Base-by-base conservation (phyloP, 2,797 vertebrate genomes). In the Falco biarmicus region DNA sequence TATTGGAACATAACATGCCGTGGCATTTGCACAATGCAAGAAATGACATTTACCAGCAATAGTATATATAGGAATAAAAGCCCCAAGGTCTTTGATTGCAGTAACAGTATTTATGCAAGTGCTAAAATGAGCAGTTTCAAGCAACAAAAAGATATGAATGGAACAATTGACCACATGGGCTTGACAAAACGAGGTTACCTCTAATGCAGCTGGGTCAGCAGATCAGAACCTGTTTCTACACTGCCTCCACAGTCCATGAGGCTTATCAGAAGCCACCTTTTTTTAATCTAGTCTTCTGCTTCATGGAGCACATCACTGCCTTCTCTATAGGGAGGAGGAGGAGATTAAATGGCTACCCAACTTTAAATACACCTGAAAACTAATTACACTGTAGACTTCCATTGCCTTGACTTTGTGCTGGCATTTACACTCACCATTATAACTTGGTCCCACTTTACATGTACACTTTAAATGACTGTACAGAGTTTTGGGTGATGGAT, bases 11-110 rank as follows among this genome's bases (percentile, higher is more conserved):
- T 11, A 92, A 48, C 56, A 51, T 47, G 29, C 84, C 32, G 80
- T 15, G 79, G 64, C 53, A 7, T 41, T 34, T 64, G 59, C 90
- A 89, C 91, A 59, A 56, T 68, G 79, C 87, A 65, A 60, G 81
- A 24, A 91, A 82, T 7, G 94, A 69, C 95, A 90, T 92, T 96
- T 70, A 66, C 34, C 97, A 88, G 93, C 90, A 85, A 80, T 71
- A 57, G 70, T 66, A 39, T 8, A n/a, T 1, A 61, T 3, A 75
- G 81, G 39, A 85, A 45, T 70, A 90, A 88, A 56, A 93, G 76
- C 95, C 95, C 74, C 94, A 74, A 87, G 96, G 94, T 78, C 80
- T 91, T 47, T 39, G 69, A 32, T 6, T 63, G 91, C 90, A 75
- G 79, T 4, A 39, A 17, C 54, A 51, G 76, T n/a, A 41, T 93